Conservation (phyloP, 2,797 vertebrate species). For the Hydrophis major region DNA sequence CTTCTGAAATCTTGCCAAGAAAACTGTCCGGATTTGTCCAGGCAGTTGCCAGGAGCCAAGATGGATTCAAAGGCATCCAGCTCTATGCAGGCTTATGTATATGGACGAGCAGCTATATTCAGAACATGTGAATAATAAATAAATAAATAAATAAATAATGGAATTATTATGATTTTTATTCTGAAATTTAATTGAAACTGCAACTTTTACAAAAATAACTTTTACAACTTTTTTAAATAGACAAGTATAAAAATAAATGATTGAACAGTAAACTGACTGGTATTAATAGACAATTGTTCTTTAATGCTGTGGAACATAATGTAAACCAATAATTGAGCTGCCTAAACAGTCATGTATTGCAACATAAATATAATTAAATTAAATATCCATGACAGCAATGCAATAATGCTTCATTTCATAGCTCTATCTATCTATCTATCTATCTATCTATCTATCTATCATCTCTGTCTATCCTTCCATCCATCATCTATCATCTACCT, state of each 20-base stretch:
- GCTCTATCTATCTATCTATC: no score
- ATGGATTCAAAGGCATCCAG: not conserved
- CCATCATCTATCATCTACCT: no score
- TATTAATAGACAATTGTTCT: not conserved
- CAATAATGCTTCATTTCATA: not conserved
- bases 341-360: not conserved
- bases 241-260: not conserved
- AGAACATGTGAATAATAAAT: not conserved
- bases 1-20: not conserved
- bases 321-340: not conserved
- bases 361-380: not conserved
- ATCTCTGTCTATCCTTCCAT: no score
- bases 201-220: no score
- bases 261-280: not conserved
- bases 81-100: not conserved
- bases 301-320: not conserved
- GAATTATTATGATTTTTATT: not conserved
- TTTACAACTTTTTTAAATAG: not conserved
- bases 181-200: not conserved
- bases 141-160: not conserved
- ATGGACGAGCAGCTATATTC: not conserved
- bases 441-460: no score
- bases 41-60: not conserved
- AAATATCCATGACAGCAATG: not conserved
- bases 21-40: not conserved